Evolutionary conservation across 2,113 vertebrate species (phyloP).

Genomic region (Cyrtonyx montezumae): DNA sequence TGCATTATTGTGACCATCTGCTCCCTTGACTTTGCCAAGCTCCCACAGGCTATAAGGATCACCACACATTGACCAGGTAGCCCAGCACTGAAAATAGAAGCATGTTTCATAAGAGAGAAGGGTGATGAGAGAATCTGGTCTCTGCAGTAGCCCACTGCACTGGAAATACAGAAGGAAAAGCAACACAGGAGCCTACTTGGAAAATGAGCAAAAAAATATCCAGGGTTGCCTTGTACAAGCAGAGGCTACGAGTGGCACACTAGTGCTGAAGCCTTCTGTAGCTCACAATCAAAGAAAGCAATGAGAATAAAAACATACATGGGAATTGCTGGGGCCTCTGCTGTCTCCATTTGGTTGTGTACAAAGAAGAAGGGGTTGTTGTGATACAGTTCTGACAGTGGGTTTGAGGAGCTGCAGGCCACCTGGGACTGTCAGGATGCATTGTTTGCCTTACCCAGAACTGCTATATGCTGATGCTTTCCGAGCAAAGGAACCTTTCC

Average conservation of each 20-base stretch:
- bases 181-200: neutral
- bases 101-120: neutral
- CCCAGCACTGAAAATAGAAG: conserved; percentile 29
- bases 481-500: neutral
- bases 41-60: conserved; percentile 13
- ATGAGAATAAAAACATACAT: neutral
- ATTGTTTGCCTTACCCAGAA: neutral
- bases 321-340: neutral
- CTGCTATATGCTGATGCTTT: neutral
- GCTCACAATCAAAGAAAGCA: neutral
- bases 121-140: accelerated
- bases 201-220: neutral
- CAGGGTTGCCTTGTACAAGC: neutral
- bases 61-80: neutral
- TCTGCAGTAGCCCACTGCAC: neutral
- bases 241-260: neutral
- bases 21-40: conserved; percentile 7
- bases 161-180: conserved; percentile 16
- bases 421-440: neutral
- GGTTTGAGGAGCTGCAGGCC: neutral
- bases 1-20: conserved; percentile 45
- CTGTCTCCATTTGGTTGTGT: neutral
- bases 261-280: neutral
- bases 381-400: neutral
- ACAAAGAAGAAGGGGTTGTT: neutral